Conservation (phyloP, 1,140 invertebrate species). For the Palaemon carinicauda region DNA sequence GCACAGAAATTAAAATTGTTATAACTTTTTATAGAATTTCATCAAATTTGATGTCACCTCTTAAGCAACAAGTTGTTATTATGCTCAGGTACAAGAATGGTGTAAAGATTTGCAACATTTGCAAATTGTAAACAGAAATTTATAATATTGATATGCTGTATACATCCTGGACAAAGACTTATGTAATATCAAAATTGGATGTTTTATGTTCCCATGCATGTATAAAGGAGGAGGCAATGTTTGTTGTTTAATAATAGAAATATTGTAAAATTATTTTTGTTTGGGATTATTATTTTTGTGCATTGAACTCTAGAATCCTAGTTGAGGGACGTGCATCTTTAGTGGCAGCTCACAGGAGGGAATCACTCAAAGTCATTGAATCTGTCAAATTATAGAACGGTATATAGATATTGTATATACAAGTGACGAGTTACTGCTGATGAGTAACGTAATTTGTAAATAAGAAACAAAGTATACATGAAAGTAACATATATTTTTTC, state of each 20-base stretch:
- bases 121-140: conserved; percentile 48
- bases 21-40: conserved; percentile 52
- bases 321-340: conserved; percentile 25
- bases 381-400: background rate
- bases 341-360: conserved; percentile 4
- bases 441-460: too few relatives aligned
- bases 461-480: background rate
- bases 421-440: background rate
- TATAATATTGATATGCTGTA: conserved; percentile 47
- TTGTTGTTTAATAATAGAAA: conserved; percentile 56
- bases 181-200: conserved; percentile 53
- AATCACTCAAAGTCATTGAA: conserved; percentile 19
- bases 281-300: conserved; percentile 58
- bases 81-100: conserved; percentile 51
- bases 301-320: conserved; percentile 52
- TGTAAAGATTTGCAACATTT: conserved; percentile 48
- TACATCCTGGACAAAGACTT: conserved; percentile 42
- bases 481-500: background rate
- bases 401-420: background rate
- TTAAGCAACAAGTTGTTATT: conserved; percentile 48
- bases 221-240: conserved; percentile 53
- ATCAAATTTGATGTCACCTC: conserved; percentile 49
- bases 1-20: conserved; percentile 51
- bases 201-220: conserved; percentile 54
- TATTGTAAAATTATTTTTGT: conserved; percentile 56